A percentile compares a stretch with the other conserved stretches of the same genome.
These are phyloP conservation scores for Maccullochella peelii DNA, from an alignment of 2,113 vertebrate genomes.

Conservation along the genomic window DNA sequence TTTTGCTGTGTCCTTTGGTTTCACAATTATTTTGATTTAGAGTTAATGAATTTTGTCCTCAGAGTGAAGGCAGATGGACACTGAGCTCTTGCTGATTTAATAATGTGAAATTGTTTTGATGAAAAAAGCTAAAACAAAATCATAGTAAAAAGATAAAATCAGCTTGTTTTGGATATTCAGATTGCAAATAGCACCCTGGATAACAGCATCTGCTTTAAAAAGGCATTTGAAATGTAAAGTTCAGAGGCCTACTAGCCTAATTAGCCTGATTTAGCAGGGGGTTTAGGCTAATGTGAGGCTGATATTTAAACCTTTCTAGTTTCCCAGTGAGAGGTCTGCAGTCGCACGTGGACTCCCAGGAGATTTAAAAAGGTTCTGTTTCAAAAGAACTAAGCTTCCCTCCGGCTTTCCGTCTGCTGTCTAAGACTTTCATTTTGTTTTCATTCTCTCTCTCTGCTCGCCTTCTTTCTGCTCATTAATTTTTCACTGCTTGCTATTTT, in stretches of 20 bases:
- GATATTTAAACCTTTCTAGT: conserved; percentile 49
- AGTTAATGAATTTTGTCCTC: not conserved
- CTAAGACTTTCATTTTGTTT: conserved; percentile 64
- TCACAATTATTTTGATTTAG: not conserved
- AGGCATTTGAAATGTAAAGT: conserved; percentile 45
- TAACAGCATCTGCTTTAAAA: not conserved
- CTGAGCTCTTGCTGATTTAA: not conserved
- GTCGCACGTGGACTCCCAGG: conserved; percentile 43
- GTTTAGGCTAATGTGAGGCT: conserved; percentile 32
- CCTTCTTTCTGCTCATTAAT: conserved; percentile 62
- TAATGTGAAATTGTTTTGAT: not conserved
- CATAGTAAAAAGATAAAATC: not conserved
- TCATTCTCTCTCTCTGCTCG: conserved; percentile 40
- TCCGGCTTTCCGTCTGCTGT: conserved; percentile 55
- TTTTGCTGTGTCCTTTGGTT: not conserved
- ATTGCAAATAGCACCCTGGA: not conserved
- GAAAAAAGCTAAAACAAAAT: not conserved
- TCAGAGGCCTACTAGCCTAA: conserved; percentile 29
- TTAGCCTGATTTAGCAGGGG: conserved; percentile 51
- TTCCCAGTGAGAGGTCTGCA: conserved; percentile 48
- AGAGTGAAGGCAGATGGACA: not conserved
- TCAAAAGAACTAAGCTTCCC: conserved; percentile 57
- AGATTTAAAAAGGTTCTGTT: conserved; percentile 55
- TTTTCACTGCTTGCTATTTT: conserved; percentile 65
- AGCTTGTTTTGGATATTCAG: not conserved